Evolutionary conservation across 1,140 invertebrate genomes (phyloP).

Genomic region (Hestina assimilis): DNA sequence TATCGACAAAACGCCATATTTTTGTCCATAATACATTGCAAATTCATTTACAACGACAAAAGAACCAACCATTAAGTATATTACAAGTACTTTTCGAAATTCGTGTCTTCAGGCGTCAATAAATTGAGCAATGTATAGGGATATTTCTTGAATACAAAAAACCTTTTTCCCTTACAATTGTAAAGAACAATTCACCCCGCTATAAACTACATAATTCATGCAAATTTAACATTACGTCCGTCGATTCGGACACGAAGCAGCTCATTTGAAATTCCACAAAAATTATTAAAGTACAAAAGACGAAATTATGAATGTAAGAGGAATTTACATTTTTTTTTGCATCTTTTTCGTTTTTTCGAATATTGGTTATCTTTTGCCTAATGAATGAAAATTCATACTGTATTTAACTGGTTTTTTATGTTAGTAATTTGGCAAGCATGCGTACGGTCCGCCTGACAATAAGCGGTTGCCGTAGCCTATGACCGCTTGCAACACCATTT

Average conservation of each 20-base stretch:
- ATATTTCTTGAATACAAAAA: not conserved
- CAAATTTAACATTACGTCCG: conserved; percentile 1
- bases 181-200: not conserved
- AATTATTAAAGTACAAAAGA: not conserved
- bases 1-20: no score
- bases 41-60: not conserved
- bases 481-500: no score
- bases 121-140: not conserved
- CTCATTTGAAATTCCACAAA: conserved; percentile 2
- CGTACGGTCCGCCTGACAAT: no score
- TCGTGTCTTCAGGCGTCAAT: not conserved
- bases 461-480: no score
- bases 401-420: no score
- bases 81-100: not conserved
- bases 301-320: not conserved
- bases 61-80: not conserved
- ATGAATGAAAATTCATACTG: no score
- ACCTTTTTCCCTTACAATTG: not conserved
- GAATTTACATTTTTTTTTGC: not conserved
- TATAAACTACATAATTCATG: conserved; percentile 5
- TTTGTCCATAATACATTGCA: no score
- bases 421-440: no score
- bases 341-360: no score
- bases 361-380: no score
- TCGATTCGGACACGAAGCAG: not conserved